These are phyloP conservation scores for Tympanoctomys barrerae DNA, from an alignment of 2,797 vertebrate species.

Conservation along the genomic window DNA sequence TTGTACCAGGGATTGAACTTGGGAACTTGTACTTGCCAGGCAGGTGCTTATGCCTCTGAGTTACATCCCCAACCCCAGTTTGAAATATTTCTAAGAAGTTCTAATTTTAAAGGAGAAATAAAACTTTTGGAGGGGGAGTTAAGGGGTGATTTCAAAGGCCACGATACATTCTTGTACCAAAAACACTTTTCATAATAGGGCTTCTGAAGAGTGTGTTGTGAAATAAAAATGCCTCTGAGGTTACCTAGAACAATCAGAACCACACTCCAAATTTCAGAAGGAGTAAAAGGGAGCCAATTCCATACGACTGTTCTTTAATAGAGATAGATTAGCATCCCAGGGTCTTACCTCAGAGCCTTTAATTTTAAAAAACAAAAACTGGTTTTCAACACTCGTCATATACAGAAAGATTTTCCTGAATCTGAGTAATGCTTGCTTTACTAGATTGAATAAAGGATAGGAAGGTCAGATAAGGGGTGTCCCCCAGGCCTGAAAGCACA, in stretches of 20 bases:
- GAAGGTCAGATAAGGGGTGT: not conserved
- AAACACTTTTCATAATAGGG: not conserved
- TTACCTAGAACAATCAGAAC: not conserved
- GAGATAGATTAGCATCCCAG: not conserved
- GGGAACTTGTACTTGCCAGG: too few species aligned
- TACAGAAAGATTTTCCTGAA: not conserved
- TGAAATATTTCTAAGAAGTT: slow-evolving; percentile 50
- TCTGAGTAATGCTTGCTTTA: not conserved
- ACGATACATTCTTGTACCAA: not conserved
- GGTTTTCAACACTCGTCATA: not conserved
- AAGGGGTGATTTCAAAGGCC: slow-evolving; percentile 31
- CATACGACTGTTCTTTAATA: not conserved
- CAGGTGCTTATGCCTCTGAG: too few species aligned
- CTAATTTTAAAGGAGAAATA: slow-evolving; percentile 16
- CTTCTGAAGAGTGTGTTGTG: not conserved
- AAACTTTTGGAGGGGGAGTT: not conserved
- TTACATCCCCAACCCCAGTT: not conserved
- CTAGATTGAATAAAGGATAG: not conserved
- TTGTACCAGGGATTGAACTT: too few species aligned
- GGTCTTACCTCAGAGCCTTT: slow-evolving; percentile 16
- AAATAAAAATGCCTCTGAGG: not conserved
- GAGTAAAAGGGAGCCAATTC: not conserved
- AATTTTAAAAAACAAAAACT: not conserved
- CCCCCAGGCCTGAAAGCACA: not conserved
- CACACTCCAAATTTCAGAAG: not conserved